These are phyloP conservation scores for Alcis repandata DNA, from an alignment of 2,888 invertebrate genomes.

Conservation along the genomic window DNA sequence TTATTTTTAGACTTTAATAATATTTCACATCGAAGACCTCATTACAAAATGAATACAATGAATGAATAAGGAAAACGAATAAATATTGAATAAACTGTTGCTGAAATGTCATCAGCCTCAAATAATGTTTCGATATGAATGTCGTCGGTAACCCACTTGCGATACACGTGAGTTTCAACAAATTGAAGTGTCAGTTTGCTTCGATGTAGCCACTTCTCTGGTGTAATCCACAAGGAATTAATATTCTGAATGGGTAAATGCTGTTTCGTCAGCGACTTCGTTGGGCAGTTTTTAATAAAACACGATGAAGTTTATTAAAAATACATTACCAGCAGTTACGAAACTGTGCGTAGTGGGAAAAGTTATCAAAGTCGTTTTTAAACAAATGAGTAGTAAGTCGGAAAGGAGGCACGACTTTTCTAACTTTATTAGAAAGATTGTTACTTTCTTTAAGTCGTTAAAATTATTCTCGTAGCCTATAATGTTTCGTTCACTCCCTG, in stretches of 20 bases:
- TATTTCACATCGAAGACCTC: constrained; percentile 60
- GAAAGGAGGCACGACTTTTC: not conserved
- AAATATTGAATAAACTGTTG: constrained; percentile 74
- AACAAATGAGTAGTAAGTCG: not conserved
- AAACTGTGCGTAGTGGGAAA: not conserved
- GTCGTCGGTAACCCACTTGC: constrained; percentile 68
- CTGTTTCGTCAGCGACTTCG: constrained; percentile 44
- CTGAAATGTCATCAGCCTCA: constrained; percentile 73
- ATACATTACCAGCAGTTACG: not conserved
- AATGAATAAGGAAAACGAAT: constrained; percentile 55
- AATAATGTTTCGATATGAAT: constrained; percentile 62
- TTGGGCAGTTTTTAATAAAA: constrained; percentile 4
- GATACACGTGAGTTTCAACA: constrained; percentile 58
- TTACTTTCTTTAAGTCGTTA: not conserved
- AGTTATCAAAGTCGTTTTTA: not conserved
- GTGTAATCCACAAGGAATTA: constrained; percentile 60
- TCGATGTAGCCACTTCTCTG: constrained; percentile 65
- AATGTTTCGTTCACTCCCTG: constrained; percentile 27
- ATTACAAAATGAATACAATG: constrained; percentile 49
- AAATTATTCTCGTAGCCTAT: not conserved
- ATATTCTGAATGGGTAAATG: constrained; percentile 50
- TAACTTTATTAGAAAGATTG: not conserved
- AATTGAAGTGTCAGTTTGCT: constrained; percentile 74
- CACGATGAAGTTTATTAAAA: not conserved
- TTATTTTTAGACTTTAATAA: constrained; percentile 53